Evolutionary conservation across 2,797 vertebrate species (phyloP), one percentile per base, ranked within the genome.

Genomic region (Chiloscyllium punctatum): DNA sequence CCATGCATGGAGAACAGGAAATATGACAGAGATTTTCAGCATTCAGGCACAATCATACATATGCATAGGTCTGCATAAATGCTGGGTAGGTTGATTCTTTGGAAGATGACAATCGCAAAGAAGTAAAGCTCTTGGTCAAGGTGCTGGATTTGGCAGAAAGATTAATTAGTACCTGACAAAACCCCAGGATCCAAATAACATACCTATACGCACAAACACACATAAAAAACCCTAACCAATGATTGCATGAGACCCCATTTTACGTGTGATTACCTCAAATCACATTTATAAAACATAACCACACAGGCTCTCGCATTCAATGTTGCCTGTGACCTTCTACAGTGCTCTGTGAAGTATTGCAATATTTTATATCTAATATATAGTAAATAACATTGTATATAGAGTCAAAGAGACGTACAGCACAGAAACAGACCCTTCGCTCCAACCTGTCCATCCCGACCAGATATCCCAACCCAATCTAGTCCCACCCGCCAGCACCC

Each of bases 341-440:
- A 94, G 92, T 94, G 92, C 92, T 71, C 68, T 71, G 66, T 94
- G 69, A 94, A 94, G 91, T 48, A 68, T 94, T 94, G 92, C 92
- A 94, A 94, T 71, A 94, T 94, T 94, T 94, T 94, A 94, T 94
- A 13, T 94, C n/a, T 48, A 71, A 94, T 94, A 94, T 71, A 66
- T 51, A 94, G 71, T 33, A 90, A 90, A 90, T 87, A 57, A 87
- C 84, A 69, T 62, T 90, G 66, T 33, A 66, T n/a, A 33, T 48
- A 48, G 42, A 48, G 42, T 48, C 42, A 48, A 48, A 48, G 42
- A 48, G 42, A 48, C 1, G 42, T 48, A 48, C 42, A 48, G 42
- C 42, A 48, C 1, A 42, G 42, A 48, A 48, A 48, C 42, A 48
- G 42, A 48, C 1, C 42, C 42, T 48, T 48, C 1, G 42, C 42